Base-by-base conservation (phyloP, 2,797 vertebrate genomes). In the Harpagifer antarcticus region DNA sequence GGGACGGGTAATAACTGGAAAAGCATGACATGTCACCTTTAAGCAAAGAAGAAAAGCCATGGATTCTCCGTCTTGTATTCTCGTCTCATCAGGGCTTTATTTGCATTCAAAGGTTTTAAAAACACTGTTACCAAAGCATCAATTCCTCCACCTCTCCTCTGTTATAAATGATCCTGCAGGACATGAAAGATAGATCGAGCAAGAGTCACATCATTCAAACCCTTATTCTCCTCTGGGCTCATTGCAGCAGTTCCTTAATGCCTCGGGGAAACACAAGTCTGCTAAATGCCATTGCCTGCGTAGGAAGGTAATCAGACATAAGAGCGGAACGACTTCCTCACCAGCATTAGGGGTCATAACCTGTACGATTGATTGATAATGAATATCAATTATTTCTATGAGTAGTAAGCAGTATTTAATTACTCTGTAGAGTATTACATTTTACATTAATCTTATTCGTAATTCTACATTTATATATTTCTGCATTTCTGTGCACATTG, bases 191-290 rank as follows among this genome's bases (percentile, higher is more conserved):
- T 53, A 4, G 43, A 69, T 69, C n/a, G 59, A 43, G 33, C 7
- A 8, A 20, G 20, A 75, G 59, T 75, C 57, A 45, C 11, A 27
- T 78, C 78, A 74, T 64, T 66, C 65, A 54, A 80, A 78, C 76
- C 72, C 7, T 20, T 11, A 61, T 31, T 61, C 43, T 61, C 42
- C 14, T 23, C 56, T 42, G 58, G 54, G 71, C 63, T 74, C 42
- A 55, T 23, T 64, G 70, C 27, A 52, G 77, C 23, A 76, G 64
- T 76, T 62, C 56, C 20, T 59, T 61, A 73, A 76, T 6, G 40
- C 47, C 50, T 77, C 49, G n/a, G 62, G 80, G 47, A 67, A 78
- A 70, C 10, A 3, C 64, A 58, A 47, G 17, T 52, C 40, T 74
- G 2, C 66, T 72, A 68, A 84, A 83, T 69, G 68, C 14, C 72